A percentile compares a stretch with the other conserved stretches of the same genome.
These are phyloP conservation scores for Polypedilum vanderplanki DNA, from an alignment of 1,140 invertebrate species.

Conservation along the genomic window DNA sequence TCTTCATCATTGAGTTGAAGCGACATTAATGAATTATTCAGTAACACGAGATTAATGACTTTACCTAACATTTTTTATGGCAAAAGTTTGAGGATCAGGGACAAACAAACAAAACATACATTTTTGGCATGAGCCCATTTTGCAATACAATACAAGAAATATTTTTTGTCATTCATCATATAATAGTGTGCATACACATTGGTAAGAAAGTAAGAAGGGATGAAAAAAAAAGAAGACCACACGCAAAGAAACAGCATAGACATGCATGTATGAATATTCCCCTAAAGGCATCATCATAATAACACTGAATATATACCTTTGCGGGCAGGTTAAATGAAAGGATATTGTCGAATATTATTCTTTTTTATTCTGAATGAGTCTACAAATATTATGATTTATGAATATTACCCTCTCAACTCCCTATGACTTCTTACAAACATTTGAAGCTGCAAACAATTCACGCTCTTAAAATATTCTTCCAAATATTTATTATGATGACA, in stretches of 20 bases:
- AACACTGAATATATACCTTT: background rate
- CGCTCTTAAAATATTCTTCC: background rate
- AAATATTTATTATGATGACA: background rate
- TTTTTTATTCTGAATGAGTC: background rate
- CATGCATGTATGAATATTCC: no score
- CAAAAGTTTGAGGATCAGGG: background rate
- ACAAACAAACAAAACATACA: background rate
- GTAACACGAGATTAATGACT: constrained; percentile 28
- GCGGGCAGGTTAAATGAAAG: constrained; percentile 8
- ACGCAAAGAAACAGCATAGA: background rate
- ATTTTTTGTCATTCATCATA: background rate
- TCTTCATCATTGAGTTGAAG: no score
- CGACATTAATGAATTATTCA: constrained; percentile 27
- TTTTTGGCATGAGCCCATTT: constrained; percentile 24
- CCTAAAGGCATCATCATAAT: no score
- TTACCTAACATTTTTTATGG: background rate
- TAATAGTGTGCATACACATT: background rate
- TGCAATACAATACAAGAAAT: background rate
- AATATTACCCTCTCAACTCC: constrained; percentile 1
- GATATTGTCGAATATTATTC: no score
- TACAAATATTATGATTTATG: constrained; percentile 28
- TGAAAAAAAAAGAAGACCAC: constrained; percentile 6
- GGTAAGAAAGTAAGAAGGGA: background rate
- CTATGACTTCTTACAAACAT: background rate
- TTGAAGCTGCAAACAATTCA: background rate